Percentiles rank a stretch among this genome's conserved stretches.
These are phyloP conservation scores for Escarpia spicata DNA, from an alignment of 2,888 invertebrate species.

Conservation along the genomic window DNA sequence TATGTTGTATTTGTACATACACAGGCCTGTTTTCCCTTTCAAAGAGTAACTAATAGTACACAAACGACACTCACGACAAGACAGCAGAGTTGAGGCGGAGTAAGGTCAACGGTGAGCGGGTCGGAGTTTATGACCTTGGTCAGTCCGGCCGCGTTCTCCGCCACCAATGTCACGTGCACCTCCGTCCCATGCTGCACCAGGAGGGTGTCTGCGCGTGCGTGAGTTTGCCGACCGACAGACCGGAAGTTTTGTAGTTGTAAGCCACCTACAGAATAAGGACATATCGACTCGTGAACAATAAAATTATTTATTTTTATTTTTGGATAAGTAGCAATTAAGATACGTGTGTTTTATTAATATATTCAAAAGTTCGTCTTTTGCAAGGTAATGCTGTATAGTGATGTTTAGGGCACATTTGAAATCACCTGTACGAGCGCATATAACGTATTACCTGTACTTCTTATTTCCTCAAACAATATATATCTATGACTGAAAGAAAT, in stretches of 20 bases:
- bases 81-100: conserved; percentile 17
- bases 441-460: no score
- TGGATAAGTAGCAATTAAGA: no score
- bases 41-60: no score
- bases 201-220: conserved; percentile 8
- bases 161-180: not conserved
- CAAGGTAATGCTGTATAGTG: no score
- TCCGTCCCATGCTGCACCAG: conserved; percentile 7
- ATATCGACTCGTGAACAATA: not conserved
- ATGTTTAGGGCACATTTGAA: no score
- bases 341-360: no score
- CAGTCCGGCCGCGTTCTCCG: conserved; percentile 21
- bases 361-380: no score
- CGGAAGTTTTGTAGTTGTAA: conserved; percentile 1
- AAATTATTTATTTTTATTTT: not conserved
- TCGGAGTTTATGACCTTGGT: not conserved
- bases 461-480: no score
- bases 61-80: not conserved
- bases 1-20: no score
- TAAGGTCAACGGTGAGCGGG: conserved; percentile 17
- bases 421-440: no score
- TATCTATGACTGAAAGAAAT: no score
- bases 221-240: not conserved
- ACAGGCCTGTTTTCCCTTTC: no score
- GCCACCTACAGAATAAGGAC: not conserved